These are phyloP conservation scores for Darevskia nairensis DNA, from an alignment of 2,797 vertebrate species.

Conservation along the genomic window DNA sequence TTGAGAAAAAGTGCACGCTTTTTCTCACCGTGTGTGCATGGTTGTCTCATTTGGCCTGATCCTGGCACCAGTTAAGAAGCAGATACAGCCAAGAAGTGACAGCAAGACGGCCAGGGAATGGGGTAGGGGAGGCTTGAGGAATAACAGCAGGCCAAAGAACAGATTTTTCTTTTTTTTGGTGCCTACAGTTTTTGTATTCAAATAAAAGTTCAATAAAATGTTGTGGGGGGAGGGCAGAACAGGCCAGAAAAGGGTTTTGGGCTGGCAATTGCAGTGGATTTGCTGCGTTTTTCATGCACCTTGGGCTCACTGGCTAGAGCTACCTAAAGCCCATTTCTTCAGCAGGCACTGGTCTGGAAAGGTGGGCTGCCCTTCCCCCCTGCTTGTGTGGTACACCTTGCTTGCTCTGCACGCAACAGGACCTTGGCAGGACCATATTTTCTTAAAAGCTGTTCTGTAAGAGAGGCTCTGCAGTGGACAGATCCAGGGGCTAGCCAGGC, in stretches of 20 bases:
- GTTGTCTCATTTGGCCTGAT: no score
- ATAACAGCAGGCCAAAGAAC: no score
- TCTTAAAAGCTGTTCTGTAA: background rate
- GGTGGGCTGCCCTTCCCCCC: no score
- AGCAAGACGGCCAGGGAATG: rapidly evolving
- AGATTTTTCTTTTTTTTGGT: no score
- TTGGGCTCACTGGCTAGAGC: background rate
- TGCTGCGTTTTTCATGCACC: background rate
- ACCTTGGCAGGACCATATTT: background rate
- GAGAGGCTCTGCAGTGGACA: background rate
- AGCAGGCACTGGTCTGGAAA: background rate
- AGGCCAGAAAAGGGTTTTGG: rapidly evolving
- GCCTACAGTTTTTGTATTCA: no score
- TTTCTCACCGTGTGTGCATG: no score
- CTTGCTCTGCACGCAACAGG: no score
- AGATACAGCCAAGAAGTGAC: background rate
- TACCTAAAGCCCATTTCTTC: background rate
- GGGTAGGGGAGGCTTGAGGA: background rate
- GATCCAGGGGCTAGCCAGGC: background rate
- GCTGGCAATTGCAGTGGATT: rapidly evolving
- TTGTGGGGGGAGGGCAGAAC: no score
- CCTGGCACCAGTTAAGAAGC: background rate
- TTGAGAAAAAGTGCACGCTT: background rate
- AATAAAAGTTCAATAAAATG: no score
- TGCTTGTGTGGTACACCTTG: background rate